Evolutionary conservation across 2,888 invertebrate genomes (phyloP), one percentile per base, ranked within the genome.

Genomic region (Dorcus parallelipipedus): DNA sequence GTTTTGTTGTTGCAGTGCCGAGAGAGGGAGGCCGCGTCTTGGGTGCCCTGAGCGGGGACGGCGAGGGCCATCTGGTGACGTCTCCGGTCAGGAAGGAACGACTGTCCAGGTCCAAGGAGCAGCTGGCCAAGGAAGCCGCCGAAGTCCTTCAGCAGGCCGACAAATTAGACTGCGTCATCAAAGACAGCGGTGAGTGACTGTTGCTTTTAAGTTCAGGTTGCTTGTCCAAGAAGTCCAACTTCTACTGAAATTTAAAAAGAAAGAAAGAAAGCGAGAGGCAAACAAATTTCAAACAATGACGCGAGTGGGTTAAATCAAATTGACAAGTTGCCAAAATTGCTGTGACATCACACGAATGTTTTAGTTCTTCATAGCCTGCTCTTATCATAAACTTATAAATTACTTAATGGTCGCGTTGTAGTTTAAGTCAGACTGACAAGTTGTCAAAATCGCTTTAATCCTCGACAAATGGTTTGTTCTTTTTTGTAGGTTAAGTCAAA

Each of bases 61-160:
- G 79, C 64, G 72, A 71, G 55, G 56, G 61, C 42, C 78, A 78
- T 67, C 70, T 80, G 66, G 75, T 78, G 64, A 72, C 78, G 49
- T 77, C 79, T 54, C 80, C 81, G 39, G 78, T 84, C 47, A 80
- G 81, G 65, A 81, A 81, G 65, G 84, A 86, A 74, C 84, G 88
- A 61, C 86, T 90, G 66, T 84, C 86, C 50, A 86, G 87, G 70
- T 87, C 89, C 56, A 86, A 88, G 72, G 83, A 87, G 71, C 86
- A 89, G 73, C 82, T 91, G 49, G 87, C 88, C 49, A 83, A 88
- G 71, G 92, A 92, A 80, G 90, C 90, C 38, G 89, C 89, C 62
- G 82, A 84, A 71, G 89, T 91, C 38, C 79, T 90, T 52, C 84
- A 87, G 23, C 90, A 91, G 76, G 91, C 87, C 0, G 86, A 87